Base-by-base conservation (phyloP, 2,888 invertebrate genomes). In the Phrixothrix hirtus region DNA sequence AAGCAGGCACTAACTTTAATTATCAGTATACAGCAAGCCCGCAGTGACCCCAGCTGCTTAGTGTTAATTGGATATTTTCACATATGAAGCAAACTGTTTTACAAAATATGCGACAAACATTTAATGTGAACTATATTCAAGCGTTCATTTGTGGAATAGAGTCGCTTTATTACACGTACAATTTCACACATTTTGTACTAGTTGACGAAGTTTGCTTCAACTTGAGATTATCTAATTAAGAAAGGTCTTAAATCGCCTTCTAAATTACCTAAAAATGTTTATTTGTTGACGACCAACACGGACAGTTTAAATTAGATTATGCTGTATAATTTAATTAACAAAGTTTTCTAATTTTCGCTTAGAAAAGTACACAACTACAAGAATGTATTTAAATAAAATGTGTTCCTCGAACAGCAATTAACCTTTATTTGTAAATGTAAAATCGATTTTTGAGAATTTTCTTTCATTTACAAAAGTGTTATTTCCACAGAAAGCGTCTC, bases 61-160 rank as follows among this genome's bases (percentile, higher is more conserved):
- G 37, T 37, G 45, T 47, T 47, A 47, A 47, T 47, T 47, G 39
- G 32, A 34, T 32, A 47, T 34, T 47, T 39, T 32, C 47, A 34
- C 16, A 47, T 39, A 38, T 32, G 27, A 38, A 26, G 21, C 36
- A 12, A 9, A 30, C 30, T 21, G 37, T 45, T 45, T 27, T 10
- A 37, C 21, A 37, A 37, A 45, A 29, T 36, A 29, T 37, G 37
- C 37, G 11, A 30, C 35, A 9, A 36, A 36, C 21, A 17, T 10
- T 29, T 27, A 25, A 7, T 16, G 26, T 14, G 29, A 17, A 29
- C 30, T 41, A 29, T 17, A 30, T 10, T 12, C 11, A 44, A 34
- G 1, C 14, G 44, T 29, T 36, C 35, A 36, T 44, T 44, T 43
- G 1, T 21, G 43, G 34, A 34, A 43, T 34, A 25, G 25, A 13